phyloP scores from a whole-genome alignment of 2,113 vertebrate genomes.

The Morone chrysops region DNA sequence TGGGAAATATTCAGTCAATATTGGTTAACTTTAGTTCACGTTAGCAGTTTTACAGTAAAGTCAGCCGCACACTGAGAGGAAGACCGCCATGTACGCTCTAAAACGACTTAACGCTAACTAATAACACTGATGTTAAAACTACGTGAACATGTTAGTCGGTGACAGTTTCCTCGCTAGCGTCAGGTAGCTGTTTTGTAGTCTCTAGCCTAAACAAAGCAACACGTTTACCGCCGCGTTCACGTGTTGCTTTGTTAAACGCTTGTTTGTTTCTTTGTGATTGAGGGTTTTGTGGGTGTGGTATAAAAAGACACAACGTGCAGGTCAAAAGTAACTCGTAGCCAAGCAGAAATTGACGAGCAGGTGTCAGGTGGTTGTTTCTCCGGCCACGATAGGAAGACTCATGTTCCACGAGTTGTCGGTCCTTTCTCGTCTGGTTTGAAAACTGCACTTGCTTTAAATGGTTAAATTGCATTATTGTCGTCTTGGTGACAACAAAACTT shows the following conservation, averaged over 20 bases:
- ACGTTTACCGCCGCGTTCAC: no score
- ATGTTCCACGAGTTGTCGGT: background rate
- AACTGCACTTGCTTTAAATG: no score
- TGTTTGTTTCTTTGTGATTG: background rate
- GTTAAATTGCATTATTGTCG: background rate
- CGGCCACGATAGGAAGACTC: background rate
- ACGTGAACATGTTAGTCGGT: background rate
- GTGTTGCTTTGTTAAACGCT: background rate
- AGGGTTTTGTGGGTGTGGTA: background rate
- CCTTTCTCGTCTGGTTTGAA: background rate
- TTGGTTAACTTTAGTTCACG: background rate
- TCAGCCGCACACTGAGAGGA: background rate
- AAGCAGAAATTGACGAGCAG: background rate
- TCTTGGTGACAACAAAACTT: background rate
- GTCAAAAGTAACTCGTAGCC: conserved; percentile 5
- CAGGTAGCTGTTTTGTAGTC: background rate
- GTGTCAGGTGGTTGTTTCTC: conserved; percentile 15
- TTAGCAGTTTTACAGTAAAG: background rate
- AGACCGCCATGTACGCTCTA: background rate
- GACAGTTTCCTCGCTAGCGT: background rate
- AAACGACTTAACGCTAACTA: background rate
- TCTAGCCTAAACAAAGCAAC: background rate
- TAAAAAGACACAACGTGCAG: no score
- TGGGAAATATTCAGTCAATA: background rate
- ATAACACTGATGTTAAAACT: background rate